Base-by-base conservation (phyloP, 2,888 invertebrate species). In the Ypsolopha scabrella region DNA sequence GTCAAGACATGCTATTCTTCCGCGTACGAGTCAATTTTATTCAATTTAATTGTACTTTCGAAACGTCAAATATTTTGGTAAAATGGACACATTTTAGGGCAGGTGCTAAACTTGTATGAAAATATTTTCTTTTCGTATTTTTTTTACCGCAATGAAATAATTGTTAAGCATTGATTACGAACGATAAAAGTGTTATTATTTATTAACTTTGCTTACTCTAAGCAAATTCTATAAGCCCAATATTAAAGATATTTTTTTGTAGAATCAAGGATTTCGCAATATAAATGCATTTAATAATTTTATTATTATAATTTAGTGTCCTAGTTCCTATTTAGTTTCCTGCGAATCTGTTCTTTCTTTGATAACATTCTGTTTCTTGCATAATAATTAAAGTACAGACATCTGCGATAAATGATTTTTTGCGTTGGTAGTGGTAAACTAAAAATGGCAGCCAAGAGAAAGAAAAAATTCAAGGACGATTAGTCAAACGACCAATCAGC, bases 221-320 rank as follows among this genome's bases (percentile, higher is more conserved):
- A 59, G 59, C 60, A 61, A 59, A 57, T 58, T 59, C 24, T 55
- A 58, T 55, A 58, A 63, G 62, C 61, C 24, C 52, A 56, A 53
- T 52, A 54, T 55, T 54, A 56, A 52, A n/a, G n/a, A n/a, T n/a
- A 58, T 57, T 58, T 24, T 24, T 24, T 60, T 60, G 58, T 65
- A 60, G 63, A 71, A 71, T 64, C 65, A 64, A 67, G 63, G 61
- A 71, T 67, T 73, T 71, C 43, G 76, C 72, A 68, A 69, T 72
- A 73, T 82, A 82, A 82, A 82, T 82, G 80, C 81, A 78, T 72
- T 10, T 70, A 71, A 64, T 75, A 60, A 62, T 67, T 64, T 62
- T 61, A 62, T 64, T 63, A 67, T 64, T 66, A 67, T 65, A 67
- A 66, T 68, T 66, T 66, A 65, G 63, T 64, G 60, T 66, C 61